Base-by-base conservation (phyloP, 2,113 vertebrate species). In the Orycteropus afer region DNA sequence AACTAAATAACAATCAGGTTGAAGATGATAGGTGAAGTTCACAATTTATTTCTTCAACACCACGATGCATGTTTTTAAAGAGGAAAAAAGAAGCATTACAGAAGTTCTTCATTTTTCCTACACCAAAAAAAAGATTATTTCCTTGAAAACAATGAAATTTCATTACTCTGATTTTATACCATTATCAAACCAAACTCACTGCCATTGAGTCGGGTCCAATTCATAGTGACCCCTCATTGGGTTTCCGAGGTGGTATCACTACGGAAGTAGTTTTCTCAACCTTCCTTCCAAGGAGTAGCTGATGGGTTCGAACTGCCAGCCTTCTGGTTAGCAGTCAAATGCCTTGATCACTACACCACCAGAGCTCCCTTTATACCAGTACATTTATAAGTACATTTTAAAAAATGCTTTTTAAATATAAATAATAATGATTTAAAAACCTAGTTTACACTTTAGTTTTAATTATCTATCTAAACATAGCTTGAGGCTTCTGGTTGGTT, bases 401-500 rank as follows among this genome's bases (percentile, higher is more conserved):
- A 95, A 92, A 93, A 47, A 51, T 27, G 23, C 86, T 86, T 94
- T 91, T 86, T 47, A 90, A 95, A 63, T 90, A 88, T 89, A 74
- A 84, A 74, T 18, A 69, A 90, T 49, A 71, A 96, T 90, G 57
- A 92, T 53, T 76, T 59, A 47, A 40, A 95, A 91, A 94, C 11
- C 67, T 94, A 73, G 90, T 82, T 89, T 94, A 94, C 42, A 89
- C 78, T 96, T 96, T 96, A 93, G 92, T 96, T 96, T 96, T 86
- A 90, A 95, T 87, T 88, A 29, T 71, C n/a, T 87, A 27, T 97
- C 86, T 95, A 96, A 96, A 96, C 93, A 93, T 97, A 95, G 95
- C 90, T 88, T 92, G 57, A 63, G 77, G 57, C 61, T 93, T 94
- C 90, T 93, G 95, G 90, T 90, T 94, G 92, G 45, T 89, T 94